Evolutionary conservation across 2,797 vertebrate genomes (phyloP).

Genomic region (Margarornis squamiger): DNA sequence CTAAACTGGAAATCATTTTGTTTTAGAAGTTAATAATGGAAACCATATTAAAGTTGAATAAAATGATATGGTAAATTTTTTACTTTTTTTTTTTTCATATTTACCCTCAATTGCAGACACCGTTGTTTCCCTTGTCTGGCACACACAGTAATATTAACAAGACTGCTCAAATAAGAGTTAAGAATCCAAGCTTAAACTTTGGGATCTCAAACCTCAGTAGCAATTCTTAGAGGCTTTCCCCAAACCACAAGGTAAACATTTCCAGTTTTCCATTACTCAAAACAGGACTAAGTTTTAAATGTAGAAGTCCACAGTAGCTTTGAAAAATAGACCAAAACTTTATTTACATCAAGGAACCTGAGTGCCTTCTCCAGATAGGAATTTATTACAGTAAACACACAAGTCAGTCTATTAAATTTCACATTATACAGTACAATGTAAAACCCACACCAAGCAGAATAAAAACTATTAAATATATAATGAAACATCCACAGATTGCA

Average conservation of each 20-base stretch:
- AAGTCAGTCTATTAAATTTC: not conserved
- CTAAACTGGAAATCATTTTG: constrained; percentile 91
- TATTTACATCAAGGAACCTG: constrained; percentile 35
- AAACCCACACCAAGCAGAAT: constrained; percentile 9
- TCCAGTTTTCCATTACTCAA: not conserved
- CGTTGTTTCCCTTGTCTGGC: not conserved
- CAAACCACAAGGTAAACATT: not conserved
- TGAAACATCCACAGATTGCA: not conserved
- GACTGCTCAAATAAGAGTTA: not conserved
- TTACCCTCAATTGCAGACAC: not conserved
- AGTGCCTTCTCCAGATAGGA: not conserved
- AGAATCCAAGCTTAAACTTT: not conserved
- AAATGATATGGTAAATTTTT: constrained; percentile 67
- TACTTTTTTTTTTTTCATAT: not conserved
- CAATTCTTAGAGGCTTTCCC: not conserved
- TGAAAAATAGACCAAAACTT: constrained; percentile 49
- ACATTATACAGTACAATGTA: not conserved
- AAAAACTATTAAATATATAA: not conserved
- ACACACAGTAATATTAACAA: not conserved
- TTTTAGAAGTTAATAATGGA: constrained; percentile 84
- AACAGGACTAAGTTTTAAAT: not conserved
- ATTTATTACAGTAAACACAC: constrained; percentile 35
- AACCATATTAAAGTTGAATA: constrained; percentile 85
- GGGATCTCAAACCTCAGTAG: not conserved
- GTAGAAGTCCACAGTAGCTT: not conserved